A percentile compares a stretch with the other conserved stretches of the same genome.
Conservation (phyloP, 2,888 invertebrate genomes). For the Cyclophora albipunctata region DNA sequence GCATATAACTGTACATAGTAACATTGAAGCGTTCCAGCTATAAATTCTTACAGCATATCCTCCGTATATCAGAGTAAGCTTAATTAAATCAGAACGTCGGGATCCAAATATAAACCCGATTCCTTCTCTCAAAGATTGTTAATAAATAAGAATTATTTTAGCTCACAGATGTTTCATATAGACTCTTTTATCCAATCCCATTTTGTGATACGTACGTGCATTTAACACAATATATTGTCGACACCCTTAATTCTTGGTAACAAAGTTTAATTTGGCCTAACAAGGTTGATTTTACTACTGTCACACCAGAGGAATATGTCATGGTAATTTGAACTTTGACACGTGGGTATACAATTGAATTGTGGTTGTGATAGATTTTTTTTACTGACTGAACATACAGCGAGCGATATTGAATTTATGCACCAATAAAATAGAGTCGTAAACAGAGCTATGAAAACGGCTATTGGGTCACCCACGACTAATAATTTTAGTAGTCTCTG, state of each 20-base stretch:
- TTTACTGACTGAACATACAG: constrained; percentile 2
- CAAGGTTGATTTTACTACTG: too few species aligned
- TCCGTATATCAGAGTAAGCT: too few species aligned
- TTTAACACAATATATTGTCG: too few species aligned
- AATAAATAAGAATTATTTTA: background rate
- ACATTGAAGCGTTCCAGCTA: too few species aligned
- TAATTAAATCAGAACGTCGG: too few species aligned
- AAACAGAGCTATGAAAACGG: constrained; percentile 30
- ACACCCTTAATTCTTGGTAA: too few species aligned
- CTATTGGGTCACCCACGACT: constrained; percentile 18
- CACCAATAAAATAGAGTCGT: constrained; percentile 28
- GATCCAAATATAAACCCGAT: too few species aligned
- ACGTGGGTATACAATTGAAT: background rate
- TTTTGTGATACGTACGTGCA: background rate
- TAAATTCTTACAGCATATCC: too few species aligned
- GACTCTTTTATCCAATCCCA: background rate
- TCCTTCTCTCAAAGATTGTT: background rate
- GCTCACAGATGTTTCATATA: background rate
- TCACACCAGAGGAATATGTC: background rate
- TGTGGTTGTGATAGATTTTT: background rate
- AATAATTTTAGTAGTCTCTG: constrained; percentile 3
- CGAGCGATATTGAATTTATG: constrained; percentile 24
- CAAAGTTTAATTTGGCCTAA: too few species aligned
- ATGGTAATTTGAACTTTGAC: background rate
- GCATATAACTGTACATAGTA: too few species aligned